phyloP scores from a whole-genome alignment of 2,113 vertebrate species.

The Macquaria australasica region DNA sequence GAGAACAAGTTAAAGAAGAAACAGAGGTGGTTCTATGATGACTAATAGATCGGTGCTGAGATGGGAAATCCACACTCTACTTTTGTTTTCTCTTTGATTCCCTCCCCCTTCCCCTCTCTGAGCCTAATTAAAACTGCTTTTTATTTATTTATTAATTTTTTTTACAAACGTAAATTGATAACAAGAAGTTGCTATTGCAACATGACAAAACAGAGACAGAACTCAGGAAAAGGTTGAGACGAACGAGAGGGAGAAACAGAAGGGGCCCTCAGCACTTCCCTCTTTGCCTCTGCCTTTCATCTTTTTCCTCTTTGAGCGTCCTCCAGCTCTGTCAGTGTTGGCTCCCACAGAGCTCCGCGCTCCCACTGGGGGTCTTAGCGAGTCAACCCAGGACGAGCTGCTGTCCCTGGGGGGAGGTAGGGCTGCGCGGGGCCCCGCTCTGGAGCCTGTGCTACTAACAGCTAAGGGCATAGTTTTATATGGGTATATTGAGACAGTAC shows the following conservation, averaged over 20 bases:
- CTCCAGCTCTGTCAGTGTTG: constrained; percentile 58
- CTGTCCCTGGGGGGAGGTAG: constrained; percentile 28
- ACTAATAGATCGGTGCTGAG: constrained; percentile 49
- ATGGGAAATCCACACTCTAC: constrained; percentile 27
- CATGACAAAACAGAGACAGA: constrained; percentile 36
- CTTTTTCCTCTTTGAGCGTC: constrained; percentile 63
- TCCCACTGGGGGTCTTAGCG: constrained; percentile 47
- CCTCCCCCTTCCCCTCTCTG: not conserved
- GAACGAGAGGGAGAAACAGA: constrained; percentile 32
- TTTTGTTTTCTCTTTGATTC: constrained; percentile 55
- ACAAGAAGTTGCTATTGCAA: constrained; percentile 39
- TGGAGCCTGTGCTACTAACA: constrained; percentile 17
- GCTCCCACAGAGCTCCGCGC: constrained; percentile 33
- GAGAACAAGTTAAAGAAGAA: not conserved
- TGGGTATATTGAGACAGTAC: not conserved
- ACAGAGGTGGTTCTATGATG: constrained; percentile 2
- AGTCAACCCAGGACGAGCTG: constrained; percentile 64
- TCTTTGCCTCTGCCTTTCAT: constrained; percentile 63
- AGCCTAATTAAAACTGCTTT: constrained; percentile 47
- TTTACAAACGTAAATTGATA: constrained; percentile 27
- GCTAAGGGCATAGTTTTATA: not conserved
- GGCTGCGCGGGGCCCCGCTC: constrained; percentile 11
- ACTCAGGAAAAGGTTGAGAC: constrained; percentile 7
- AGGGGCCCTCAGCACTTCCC: constrained; percentile 47
- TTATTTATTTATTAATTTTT: not conserved